phyloP scores from a whole-genome alignment of 2,888 invertebrate species.

The Ectropis crepuscularia region DNA sequence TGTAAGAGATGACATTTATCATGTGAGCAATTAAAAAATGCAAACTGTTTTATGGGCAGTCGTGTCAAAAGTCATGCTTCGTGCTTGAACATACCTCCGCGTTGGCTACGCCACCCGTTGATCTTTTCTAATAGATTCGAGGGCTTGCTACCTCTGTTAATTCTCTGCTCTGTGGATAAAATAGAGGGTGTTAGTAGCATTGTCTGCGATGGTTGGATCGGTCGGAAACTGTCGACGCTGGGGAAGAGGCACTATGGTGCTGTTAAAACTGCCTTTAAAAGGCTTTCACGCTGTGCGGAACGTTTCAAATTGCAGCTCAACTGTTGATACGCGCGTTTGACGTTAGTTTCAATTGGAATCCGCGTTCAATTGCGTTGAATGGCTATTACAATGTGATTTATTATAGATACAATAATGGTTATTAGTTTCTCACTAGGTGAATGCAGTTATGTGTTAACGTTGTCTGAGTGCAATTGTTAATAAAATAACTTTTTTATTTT shows the following conservation, averaged over 20 bases:
- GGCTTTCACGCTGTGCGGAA: constrained; percentile 18
- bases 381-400: background rate
- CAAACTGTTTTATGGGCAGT: no score
- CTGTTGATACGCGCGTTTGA: constrained; percentile 10
- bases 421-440: background rate
- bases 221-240: constrained; percentile 42
- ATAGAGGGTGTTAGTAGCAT: constrained; percentile 52
- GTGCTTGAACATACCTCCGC: constrained; percentile 74
- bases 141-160: constrained; percentile 80
- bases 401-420: background rate
- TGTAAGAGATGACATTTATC: no score
- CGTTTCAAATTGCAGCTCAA: constrained; percentile 20
- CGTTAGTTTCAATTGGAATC: constrained; percentile 27
- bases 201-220: constrained; percentile 39
- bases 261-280: constrained; percentile 27
- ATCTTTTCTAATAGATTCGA: constrained; percentile 72
- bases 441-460: background rate
- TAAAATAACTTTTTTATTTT: no score
- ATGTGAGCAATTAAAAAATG: no score
- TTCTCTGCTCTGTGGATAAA: constrained; percentile 82
- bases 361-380: constrained; percentile 18
- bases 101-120: constrained; percentile 82
- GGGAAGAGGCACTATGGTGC: constrained; percentile 14
- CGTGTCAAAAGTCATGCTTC: constrained; percentile 57
- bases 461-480: background rate